Evolutionary conservation across 1,140 invertebrate species (phyloP).

Genomic region (Conus ventricosus): DNA sequence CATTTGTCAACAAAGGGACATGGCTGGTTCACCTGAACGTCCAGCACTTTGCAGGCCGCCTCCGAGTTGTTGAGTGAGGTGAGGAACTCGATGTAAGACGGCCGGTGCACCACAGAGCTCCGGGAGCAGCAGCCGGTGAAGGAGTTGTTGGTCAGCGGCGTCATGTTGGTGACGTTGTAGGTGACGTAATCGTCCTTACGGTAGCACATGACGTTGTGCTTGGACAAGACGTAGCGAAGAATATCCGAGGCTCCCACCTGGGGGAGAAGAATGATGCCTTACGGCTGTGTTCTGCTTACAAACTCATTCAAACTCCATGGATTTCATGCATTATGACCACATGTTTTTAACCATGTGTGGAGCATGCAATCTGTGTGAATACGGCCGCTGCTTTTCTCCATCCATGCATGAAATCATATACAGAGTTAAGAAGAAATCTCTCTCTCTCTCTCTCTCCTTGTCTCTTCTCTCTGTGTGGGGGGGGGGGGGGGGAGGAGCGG

Average conservation of each 20-base stretch:
- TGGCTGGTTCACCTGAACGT: conserved; percentile 46
- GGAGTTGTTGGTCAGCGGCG: conserved; percentile 54
- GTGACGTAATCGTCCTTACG: not conserved
- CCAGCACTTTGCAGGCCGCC: conserved; percentile 53
- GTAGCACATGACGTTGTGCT: conserved; percentile 28
- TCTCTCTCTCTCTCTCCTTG: no score
- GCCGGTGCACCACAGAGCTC: conserved; percentile 31
- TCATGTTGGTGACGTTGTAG: conserved; percentile 59
- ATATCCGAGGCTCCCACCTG: conserved; percentile 30
- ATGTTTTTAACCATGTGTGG: no score
- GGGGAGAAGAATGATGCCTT: not conserved
- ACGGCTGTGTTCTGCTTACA: not conserved
- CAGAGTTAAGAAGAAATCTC: no score
- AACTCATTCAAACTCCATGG: not conserved
- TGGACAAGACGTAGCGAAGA: conserved; percentile 6
- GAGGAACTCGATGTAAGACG: conserved; percentile 57
- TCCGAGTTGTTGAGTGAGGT: conserved; percentile 44
- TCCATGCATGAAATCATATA: no score
- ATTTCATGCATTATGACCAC: no score
- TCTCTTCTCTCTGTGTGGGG: no score
- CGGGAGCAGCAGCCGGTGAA: conserved; percentile 39
- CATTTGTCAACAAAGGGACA: no score
- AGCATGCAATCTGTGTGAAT: no score
- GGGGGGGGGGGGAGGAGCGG: no score
- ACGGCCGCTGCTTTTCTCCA: no score